These are phyloP conservation scores for Channallabes apus DNA, from an alignment of 2,797 vertebrate species.

Conservation along the genomic window DNA sequence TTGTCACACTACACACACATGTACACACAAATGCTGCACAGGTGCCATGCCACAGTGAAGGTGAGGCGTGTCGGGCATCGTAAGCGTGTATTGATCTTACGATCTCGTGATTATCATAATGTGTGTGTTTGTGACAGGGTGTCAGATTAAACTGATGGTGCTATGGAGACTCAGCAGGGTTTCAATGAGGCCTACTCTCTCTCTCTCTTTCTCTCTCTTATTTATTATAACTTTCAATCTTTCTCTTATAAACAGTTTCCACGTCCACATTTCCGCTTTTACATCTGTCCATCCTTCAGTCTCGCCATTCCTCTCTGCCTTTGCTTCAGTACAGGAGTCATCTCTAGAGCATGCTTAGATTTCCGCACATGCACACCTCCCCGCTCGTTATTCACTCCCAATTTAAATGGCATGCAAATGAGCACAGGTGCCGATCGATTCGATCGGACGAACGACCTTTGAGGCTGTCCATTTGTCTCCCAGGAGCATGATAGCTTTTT, in stretches of 20 bases:
- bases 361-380: conserved; percentile 12
- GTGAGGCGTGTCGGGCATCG: not conserved
- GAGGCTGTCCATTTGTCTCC: conserved; percentile 6
- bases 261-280: no score
- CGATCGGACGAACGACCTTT: conserved; percentile 48
- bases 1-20: not conserved
- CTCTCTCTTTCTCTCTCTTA: conserved; percentile 15
- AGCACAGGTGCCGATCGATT: conserved; percentile 20
- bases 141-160: conserved; percentile 17
- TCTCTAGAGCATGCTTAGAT: not conserved
- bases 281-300: not conserved
- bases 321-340: not conserved
- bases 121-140: conserved; percentile 8
- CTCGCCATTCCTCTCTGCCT: not conserved
- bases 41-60: not conserved
- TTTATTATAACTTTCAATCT: conserved; percentile 18
- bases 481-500: conserved; percentile 24
- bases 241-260: not conserved
- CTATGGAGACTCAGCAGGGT: not conserved
- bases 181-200: not conserved
- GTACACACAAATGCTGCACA: not conserved
- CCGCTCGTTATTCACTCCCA: conserved; percentile 6
- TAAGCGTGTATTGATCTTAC: conserved; percentile 2
- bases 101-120: conserved; percentile 12
- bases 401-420: conserved; percentile 47